A percentile compares a stretch with the other conserved stretches of the same genome.
These are phyloP conservation scores for Hemiscyllium ocellatum DNA, from an alignment of 2,113 vertebrate genomes.

Conservation along the genomic window DNA sequence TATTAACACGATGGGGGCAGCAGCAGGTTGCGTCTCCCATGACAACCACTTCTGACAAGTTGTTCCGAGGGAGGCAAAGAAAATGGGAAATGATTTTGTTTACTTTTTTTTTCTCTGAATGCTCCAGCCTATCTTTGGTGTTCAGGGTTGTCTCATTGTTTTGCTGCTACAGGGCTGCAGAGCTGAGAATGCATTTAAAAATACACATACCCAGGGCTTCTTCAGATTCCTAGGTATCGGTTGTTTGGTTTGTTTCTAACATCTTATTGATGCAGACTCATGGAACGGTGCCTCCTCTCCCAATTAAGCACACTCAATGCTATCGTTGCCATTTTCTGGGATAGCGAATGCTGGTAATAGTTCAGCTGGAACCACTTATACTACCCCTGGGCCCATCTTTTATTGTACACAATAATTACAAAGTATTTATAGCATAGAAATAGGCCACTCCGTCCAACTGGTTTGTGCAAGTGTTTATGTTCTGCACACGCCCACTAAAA, in stretches of 20 bases:
- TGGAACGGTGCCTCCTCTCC: background rate
- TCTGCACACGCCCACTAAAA: background rate
- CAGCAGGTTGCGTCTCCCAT: conserved; percentile 12
- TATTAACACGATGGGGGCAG: conserved; percentile 28
- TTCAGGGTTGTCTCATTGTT: background rate
- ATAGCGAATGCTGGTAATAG: background rate
- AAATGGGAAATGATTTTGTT: background rate
- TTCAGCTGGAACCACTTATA: background rate
- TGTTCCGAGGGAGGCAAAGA: background rate
- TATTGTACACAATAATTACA: background rate
- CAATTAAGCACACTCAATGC: background rate
- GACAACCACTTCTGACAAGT: conserved; percentile 32
- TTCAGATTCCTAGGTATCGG: background rate
- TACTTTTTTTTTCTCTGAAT: background rate
- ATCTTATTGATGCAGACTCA: background rate
- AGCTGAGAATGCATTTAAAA: background rate
- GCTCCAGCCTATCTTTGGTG: background rate
- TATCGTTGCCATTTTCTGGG: background rate
- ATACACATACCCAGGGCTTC: background rate
- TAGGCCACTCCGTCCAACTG: background rate
- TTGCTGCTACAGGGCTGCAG: background rate
- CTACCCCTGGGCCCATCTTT: background rate
- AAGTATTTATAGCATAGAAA: background rate
- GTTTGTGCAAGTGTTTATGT: background rate
- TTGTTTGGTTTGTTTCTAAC: background rate